Evolutionary conservation across 2,113 vertebrate species (phyloP), one percentile per base, ranked within the genome.

Genomic region (Phoxinus phoxinus): DNA sequence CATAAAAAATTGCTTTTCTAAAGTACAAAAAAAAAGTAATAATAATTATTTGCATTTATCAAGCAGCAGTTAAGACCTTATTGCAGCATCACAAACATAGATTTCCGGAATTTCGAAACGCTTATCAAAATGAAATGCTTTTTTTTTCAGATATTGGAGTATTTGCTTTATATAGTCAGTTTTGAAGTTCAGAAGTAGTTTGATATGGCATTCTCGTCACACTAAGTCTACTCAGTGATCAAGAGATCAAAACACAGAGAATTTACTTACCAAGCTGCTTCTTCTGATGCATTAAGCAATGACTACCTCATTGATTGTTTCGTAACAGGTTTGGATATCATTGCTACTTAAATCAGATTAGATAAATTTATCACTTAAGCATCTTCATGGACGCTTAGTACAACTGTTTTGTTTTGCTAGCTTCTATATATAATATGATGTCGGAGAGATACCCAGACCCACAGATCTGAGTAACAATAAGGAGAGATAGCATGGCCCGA

Each of bases 391-490:
- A 86, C 17, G 19, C 59, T 48, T 67, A 8, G 25, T 9, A 21
- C 61, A 65, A 3, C 63, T 90, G 7, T 48, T 51, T 27, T 75
- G 13, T 51, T 27, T 75, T 85, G 85, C 87, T 88, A 86, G 87
- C 87, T 84, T 44, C 87, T 92, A 93, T 87, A n/a, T n/a, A n/a
- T n/a, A n/a, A n/a, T n/a, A 46, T 63, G 37, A 91, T 90, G 90
- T 91, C 91, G 88, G 91, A 94, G 93, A 91, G 82, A 79, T 90
- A 91, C 84, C 89, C 87, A 88, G 84, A 89, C 91, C 86, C 91
- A 86, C 90, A 94, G 88, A 93, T 95, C 92, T 93, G 90, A 87
- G 89, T 91, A 92, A 93, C 87, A 93, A 92, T 89, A 90, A 92
- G 88, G 85, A 94, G 85, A 91, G 87, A 93, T 92, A 92, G 91